Evolutionary conservation across 2,888 invertebrate species (phyloP).

Genomic region (Aradus depressus): DNA sequence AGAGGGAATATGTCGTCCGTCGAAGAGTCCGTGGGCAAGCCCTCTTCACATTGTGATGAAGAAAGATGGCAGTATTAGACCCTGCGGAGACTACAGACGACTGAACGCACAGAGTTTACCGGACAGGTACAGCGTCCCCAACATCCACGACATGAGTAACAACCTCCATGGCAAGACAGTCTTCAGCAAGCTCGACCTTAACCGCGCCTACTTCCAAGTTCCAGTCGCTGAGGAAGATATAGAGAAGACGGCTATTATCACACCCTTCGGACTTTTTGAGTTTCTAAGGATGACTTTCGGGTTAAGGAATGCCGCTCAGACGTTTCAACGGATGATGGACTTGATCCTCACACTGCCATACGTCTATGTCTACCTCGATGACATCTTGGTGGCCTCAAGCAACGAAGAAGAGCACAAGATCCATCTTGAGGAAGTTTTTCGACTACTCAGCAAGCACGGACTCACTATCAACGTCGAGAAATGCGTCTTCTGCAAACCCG

Average conservation of each 20-base stretch:
- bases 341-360: constrained; percentile 15
- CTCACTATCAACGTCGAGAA: constrained; percentile 30
- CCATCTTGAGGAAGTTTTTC: constrained; percentile 22
- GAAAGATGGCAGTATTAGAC: not conserved
- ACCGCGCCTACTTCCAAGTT: not conserved
- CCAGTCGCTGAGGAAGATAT: not conserved
- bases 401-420: constrained; percentile 17
- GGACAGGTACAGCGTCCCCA: not conserved
- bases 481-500: constrained; percentile 17
- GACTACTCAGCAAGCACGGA: constrained; percentile 22
- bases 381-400: constrained; percentile 33
- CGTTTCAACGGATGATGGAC: constrained; percentile 1
- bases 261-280: too few relatives aligned
- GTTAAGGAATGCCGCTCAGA: too few relatives aligned
- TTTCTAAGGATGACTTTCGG: too few relatives aligned
- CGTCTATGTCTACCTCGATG: constrained; percentile 32
- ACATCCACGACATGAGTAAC: too few relatives aligned
- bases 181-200: not conserved
- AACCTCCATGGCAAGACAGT: too few relatives aligned
- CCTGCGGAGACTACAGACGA: constrained; percentile 1
- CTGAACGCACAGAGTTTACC: too few relatives aligned
- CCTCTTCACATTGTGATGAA: not conserved
- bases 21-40: constrained; percentile 1
- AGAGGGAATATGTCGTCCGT: constrained; percentile 4
- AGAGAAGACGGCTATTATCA: not conserved